Conservation (phyloP, 2,888 invertebrate genomes). For the Spatulosminthurus flaviceps region DNA sequence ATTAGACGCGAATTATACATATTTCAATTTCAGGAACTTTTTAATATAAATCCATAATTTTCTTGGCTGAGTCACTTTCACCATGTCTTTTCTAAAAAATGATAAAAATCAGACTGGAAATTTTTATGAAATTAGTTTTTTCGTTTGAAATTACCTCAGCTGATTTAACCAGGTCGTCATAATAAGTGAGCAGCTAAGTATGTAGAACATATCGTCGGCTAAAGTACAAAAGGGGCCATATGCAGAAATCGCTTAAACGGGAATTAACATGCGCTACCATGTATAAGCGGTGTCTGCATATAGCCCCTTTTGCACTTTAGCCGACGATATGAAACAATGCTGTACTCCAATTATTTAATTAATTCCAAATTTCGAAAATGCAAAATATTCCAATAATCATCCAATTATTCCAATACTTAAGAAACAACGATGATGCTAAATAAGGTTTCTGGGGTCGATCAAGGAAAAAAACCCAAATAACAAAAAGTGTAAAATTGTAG, state of each 20-base stretch:
- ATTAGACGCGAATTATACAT: not conserved
- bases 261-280: no score
- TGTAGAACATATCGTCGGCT: no score
- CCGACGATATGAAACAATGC: not conserved
- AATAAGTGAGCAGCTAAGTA: not conserved
- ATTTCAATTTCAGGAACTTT: not conserved
- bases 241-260: no score
- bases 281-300: no score
- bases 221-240: no score
- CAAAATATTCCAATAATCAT: not conserved
- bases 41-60: not conserved
- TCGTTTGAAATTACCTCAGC: no score
- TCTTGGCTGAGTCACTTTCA: not conserved
- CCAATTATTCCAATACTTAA: slow-evolving; percentile 12
- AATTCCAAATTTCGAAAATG: not conserved
- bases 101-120: no score
- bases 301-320: no score
- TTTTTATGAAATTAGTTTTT: no score
- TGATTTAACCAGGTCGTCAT: slow-evolving; percentile 3
- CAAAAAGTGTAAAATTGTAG: not conserved
- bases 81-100: not conserved
- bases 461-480: not conserved
- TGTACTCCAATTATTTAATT: not conserved
- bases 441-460: not conserved
- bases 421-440: not conserved